phyloP scores from a whole-genome alignment of 2,888 invertebrate genomes.

The Microchrysa polita region DNA sequence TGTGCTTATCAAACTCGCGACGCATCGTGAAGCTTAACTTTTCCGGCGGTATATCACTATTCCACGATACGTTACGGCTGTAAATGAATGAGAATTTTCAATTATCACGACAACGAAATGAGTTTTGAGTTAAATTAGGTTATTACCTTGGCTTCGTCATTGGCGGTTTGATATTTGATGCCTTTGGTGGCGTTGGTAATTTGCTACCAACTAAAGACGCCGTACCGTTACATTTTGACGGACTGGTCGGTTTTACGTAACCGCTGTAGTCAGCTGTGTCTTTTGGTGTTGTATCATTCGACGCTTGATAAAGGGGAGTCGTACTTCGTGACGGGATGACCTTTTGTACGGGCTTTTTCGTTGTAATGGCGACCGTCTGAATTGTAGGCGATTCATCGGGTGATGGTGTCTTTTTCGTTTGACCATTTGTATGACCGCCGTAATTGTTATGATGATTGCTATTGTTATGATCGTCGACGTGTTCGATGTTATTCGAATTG shows the following conservation, averaged over 20 bases:
- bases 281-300: constrained; percentile 23
- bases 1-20: constrained; percentile 89
- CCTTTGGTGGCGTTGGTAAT: constrained; percentile 53
- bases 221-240: constrained; percentile 58
- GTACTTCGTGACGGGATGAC: constrained; percentile 80
- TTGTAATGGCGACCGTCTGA: constrained; percentile 13
- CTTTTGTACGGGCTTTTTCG: constrained; percentile 77
- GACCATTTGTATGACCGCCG: constrained; percentile 52
- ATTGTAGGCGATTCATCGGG: constrained; percentile 10
- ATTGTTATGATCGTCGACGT: constrained; percentile 53
- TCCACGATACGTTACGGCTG: constrained; percentile 72
- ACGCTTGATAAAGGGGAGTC: constrained; percentile 29
- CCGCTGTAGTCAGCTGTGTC: constrained; percentile 59
- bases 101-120: neutral
- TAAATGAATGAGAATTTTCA: constrained; percentile 6
- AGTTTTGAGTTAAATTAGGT: neutral
- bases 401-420: constrained; percentile 54
- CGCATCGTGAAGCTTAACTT: constrained; percentile 92
- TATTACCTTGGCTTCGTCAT: constrained; percentile 53
- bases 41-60: constrained; percentile 74
- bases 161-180: constrained; percentile 44
- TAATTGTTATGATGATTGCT: constrained; percentile 46
- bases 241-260: constrained; percentile 66
- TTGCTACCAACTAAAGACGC: constrained; percentile 52
- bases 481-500: constrained; percentile 10